Base-by-base conservation (phyloP, 2,797 vertebrate genomes). In the Spinus pinus region DNA sequence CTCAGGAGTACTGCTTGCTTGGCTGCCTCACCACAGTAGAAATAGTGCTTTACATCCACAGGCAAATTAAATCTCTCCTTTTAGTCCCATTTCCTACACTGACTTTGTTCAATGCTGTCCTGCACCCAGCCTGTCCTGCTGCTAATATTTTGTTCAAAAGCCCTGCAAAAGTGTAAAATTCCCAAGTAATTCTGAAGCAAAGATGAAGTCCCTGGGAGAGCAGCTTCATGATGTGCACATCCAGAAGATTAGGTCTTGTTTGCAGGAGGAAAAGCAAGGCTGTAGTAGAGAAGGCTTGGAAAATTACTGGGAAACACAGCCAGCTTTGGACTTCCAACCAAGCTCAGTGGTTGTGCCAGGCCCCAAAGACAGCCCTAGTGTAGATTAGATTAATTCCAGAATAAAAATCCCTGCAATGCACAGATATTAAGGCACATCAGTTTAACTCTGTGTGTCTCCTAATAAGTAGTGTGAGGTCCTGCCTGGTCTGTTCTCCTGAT, bases 11-110 rank as follows among this genome's bases (percentile, higher is more conserved):
- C 37, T 37, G 23, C 56, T 87, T 75, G 46, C 86, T 91, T 83
- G 90, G 86, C 64, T 90, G 65, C 92, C 54, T 94, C 62, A 27
- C 33, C 39, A 12, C 42, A 60, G 71, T 54, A 90, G 82, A 93
- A 87, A 50, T 13, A 71, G 49, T 61, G 41, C 44, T 88, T 66
- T 81, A 18, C 17, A 2, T 62, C n/a, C 50, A 5, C 5, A 49
- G 71, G 65, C 35, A 83, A 84, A 80, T 86, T 31, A 87, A 82
- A 67, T 64, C 17, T 81, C 37, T 74, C 51, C 8, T 93, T 80
- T 67, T 14, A 72, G 46, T 70, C 47, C 41, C 42, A 7, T 54
- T 90, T 87, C 53, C 42, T 51, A 19, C 23, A 7, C 41, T 73
- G 41, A 73, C 86, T 90, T 49, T 81, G 22, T 86, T 22, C 37